phyloP scores from a whole-genome alignment of 2,888 invertebrate genomes.

The Eupelmus urozonus region DNA sequence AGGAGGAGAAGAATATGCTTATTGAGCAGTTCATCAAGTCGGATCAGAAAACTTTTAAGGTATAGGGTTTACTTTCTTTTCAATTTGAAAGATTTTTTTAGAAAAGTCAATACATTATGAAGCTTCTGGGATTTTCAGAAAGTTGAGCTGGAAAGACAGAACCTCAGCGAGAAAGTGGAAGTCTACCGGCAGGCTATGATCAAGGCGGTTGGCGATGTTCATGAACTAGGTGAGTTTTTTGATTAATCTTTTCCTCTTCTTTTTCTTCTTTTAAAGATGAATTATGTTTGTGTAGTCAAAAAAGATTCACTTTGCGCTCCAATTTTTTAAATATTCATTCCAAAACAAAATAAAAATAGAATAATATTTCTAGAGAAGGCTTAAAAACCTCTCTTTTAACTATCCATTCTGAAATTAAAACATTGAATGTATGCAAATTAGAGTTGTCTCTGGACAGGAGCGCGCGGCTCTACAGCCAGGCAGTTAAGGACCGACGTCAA shows the following conservation, averaged over 20 bases:
- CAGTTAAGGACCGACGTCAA: conserved; percentile 83
- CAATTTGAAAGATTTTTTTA: too few relatives aligned
- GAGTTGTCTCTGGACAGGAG: conserved; percentile 80
- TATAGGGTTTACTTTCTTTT: too few relatives aligned
- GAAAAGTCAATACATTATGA: too few relatives aligned
- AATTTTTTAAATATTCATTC: background rate
- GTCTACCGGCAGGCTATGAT: conserved; percentile 73
- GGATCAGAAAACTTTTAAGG: conserved; percentile 84
- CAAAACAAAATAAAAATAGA: too few relatives aligned
- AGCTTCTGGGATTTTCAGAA: too few relatives aligned
- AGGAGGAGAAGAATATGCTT: conserved; percentile 84
- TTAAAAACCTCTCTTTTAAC: too few relatives aligned
- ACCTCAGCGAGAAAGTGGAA: conserved; percentile 78
- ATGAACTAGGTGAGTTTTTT: conserved; percentile 49
- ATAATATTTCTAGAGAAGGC: too few relatives aligned
- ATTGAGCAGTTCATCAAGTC: conserved; percentile 85
- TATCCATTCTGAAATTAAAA: too few relatives aligned
- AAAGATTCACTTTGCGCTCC: background rate
- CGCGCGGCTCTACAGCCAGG: conserved; percentile 79
- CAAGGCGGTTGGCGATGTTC: conserved; percentile 46
- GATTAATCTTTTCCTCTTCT: background rate
- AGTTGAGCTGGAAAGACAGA: conserved; percentile 80
- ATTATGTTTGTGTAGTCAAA: too few relatives aligned
- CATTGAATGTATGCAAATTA: conserved; percentile 65
- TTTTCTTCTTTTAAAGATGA: background rate